A percentile compares a stretch with the other conserved stretches of the same genome.
Evolutionary conservation across 2,888 invertebrate species (phyloP).

Genomic region (Pseudoips prasinana): DNA sequence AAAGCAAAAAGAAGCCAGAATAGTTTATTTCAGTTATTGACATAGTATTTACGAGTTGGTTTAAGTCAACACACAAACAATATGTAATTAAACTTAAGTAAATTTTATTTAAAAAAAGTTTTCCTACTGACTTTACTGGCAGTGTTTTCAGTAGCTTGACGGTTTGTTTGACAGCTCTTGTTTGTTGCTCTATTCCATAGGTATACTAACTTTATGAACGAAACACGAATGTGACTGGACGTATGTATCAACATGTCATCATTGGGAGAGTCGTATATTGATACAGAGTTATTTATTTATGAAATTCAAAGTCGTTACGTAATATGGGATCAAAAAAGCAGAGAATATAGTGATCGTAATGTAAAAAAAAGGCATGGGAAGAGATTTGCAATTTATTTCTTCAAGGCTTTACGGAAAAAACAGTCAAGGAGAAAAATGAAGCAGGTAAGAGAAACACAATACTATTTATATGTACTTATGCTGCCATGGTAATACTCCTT

Average conservation of each 20-base stretch:
- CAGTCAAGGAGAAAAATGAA: constrained; percentile 21
- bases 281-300: constrained; percentile 17
- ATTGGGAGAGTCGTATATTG: constrained; percentile 6
- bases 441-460: constrained; percentile 16
- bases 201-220: too few relatives aligned
- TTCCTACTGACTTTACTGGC: too few relatives aligned
- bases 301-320: constrained; percentile 18
- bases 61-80: too few relatives aligned
- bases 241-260: constrained; percentile 3
- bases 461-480: constrained; percentile 18
- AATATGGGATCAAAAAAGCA: constrained; percentile 15
- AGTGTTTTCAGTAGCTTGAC: too few relatives aligned
- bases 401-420: constrained; percentile 15
- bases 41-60: too few relatives aligned
- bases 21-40: too few relatives aligned
- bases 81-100: too few relatives aligned
- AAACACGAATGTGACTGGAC: constrained; percentile 12
- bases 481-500: constrained; percentile 18
- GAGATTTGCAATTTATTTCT: constrained; percentile 18
- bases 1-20: too few relatives aligned
- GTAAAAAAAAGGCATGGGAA: constrained; percentile 18
- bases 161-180: too few relatives aligned
- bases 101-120: too few relatives aligned
- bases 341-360: constrained; percentile 16
- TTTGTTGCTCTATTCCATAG: too few relatives aligned